These are phyloP conservation scores for Sitta carolinensis DNA, from an alignment of 2,797 vertebrate genomes.

Conservation along the genomic window DNA sequence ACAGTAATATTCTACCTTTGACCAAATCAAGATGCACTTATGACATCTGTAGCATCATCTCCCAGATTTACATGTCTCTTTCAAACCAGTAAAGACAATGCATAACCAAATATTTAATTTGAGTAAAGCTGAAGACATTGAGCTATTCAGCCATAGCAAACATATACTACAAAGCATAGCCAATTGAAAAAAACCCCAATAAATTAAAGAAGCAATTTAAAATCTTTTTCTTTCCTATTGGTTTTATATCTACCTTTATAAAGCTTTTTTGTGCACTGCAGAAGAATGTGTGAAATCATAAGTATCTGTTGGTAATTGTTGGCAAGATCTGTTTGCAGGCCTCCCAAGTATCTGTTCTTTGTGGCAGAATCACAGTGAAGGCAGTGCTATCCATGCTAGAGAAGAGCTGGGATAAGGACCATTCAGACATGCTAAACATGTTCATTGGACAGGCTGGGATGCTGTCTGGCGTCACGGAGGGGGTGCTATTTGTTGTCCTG, in stretches of 20 bases:
- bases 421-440: not conserved
- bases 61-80: not conserved
- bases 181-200: not conserved
- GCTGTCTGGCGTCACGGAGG: not conserved
- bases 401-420: not conserved
- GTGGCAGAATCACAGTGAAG: not conserved
- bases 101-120: not conserved
- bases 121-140: not conserved
- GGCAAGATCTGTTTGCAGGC: not conserved
- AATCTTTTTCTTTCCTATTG: not conserved
- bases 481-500: not conserved
- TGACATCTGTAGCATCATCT: not conserved
- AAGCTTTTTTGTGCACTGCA: not conserved
- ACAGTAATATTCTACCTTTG: not conserved
- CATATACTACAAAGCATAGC: not conserved
- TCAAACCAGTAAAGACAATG: not conserved
- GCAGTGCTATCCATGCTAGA: not conserved
- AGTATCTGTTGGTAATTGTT: not conserved
- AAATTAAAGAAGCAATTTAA: not conserved
- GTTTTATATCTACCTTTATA: not conserved
- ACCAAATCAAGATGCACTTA: not conserved
- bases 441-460: not conserved
- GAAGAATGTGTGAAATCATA: not conserved
- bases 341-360: not conserved
- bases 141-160: not conserved